Base-by-base conservation (phyloP, 2,888 invertebrate genomes). In the Himalopsyche tibetana region DNA sequence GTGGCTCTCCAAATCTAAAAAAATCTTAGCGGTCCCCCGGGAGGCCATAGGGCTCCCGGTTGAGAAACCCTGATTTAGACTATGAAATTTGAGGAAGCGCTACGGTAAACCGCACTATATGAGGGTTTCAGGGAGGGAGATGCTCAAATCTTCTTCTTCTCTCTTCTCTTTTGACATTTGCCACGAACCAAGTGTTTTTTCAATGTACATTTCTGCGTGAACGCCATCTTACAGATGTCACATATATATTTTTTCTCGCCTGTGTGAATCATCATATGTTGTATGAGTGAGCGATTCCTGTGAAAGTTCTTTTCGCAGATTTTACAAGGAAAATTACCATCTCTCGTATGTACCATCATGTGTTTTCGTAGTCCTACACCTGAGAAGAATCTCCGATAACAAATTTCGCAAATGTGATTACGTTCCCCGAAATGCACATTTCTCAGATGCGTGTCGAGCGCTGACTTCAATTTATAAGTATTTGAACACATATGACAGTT, bases 141-240 rank as follows among this genome's bases (percentile, higher is more conserved):
- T 28, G 28, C 28, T 28, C 28, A 28, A 28, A 28, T 28, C 2
- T 28, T 28, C 28, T 28, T 28, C 28, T 28, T 28, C 28, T 28
- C 28, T 28, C 28, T 28, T 28, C 28, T 28, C 28, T 40, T 6
- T 6, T 40, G 40, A 40, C 40, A 40, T 6, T 5, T 6, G 40
- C 40, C 40, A 11, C 8, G 15, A 5, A 63, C 69, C 84, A 85
- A 80, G 17, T 87, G 87, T 42, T 80, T 80, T 19, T 81, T 63
- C 17, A 87, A 81, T 17, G 87, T 80, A 36, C 55, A 69, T 38
- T 82, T 85, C 82, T 87, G 87, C 17, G 83, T 85, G 69, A 87
- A 87, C 36, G 87, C 69, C 28, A 42, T 45, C 8, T 74, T 80
- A 80, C 87, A 87, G 19, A 80, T 42, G 6, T 40, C 40, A 40